Evolutionary conservation across 2,888 invertebrate species (phyloP), one percentile per base, ranked within the genome.

Genomic region (Syritta pipiens): DNA sequence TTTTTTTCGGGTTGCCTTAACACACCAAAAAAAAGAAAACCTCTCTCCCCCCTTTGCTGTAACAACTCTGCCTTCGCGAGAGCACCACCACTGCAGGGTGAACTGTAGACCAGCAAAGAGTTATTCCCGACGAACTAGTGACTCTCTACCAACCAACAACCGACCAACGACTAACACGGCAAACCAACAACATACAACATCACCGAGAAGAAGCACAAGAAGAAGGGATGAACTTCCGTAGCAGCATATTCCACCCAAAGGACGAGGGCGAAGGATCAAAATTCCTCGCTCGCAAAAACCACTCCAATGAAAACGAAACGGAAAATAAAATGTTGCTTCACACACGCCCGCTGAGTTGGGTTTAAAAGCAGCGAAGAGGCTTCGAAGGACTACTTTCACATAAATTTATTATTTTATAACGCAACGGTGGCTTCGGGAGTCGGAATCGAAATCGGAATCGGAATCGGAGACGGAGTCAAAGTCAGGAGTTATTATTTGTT

Each of bases 111-210:
- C 67, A 74, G 74, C 74, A 68, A 79, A 68, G 79, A 68, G 74
- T 74, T 68, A 60, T 79, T 74, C 62, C 74, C 74, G 67, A 48
- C 79, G 37, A 68, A 68, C 74, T 74, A 62, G 35, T 68, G 37
- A 67, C 79, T 79, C 74, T 79, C 67, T 62, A 79, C 79, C 74
- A 67, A 74, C 79, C 79, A 57, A 68, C 79, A 79, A 79, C 79
- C 79, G 74, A 74, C 79, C 79, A 35, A 74, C 67, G 68, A 79
- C 79, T 79, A 79, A 68, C 55, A 60, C 37, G 57, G 55, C 44
- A 72, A 35, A 46, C 76, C 71, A 77, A 71, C 71, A 59, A 67
- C 60, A 67, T 67, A 40, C 55, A 67, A 74, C 53, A 79, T 74
- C 67, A 44, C 19, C 60, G 60, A 55, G 48, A 60, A 62, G 60